Conservation (phyloP, 2,113 vertebrate genomes). For the Psammodynastes pulverulentus region DNA sequence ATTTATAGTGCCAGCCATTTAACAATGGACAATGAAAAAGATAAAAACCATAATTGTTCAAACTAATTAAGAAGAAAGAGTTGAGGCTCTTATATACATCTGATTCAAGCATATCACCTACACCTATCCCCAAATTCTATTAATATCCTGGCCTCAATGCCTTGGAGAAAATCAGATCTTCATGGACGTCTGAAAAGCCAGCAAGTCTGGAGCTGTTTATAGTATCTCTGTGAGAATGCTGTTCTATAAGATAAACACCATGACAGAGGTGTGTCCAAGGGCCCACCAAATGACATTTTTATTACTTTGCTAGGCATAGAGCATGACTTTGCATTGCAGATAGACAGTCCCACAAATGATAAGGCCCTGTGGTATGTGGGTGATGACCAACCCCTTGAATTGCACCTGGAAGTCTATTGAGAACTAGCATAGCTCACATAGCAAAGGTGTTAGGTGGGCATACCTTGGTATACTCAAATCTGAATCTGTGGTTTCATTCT, state of each 20-base stretch:
- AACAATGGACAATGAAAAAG: neutral
- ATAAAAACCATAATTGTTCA: neutral
- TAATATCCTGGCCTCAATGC: neutral
- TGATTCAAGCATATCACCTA: neutral
- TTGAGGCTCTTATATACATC: neutral
- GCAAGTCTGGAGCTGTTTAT: neutral
- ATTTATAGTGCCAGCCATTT: neutral
- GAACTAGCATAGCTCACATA: neutral
- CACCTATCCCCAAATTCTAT: neutral
- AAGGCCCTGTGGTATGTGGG: neutral
- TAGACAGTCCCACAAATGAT: neutral
- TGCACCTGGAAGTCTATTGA: neutral
- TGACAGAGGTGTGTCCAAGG: neutral
- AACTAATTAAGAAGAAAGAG: neutral
- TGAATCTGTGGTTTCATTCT: neutral
- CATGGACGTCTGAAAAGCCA: neutral
- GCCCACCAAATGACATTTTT: neutral
- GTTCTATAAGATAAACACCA: neutral
- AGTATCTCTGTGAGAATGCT: neutral
- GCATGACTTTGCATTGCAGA: neutral
- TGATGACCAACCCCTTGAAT: neutral
- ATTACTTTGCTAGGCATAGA: neutral
- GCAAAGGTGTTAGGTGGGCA: neutral
- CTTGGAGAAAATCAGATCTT: neutral
- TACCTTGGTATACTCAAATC: neutral